Evolutionary conservation across 2,888 invertebrate genomes (phyloP).

Genomic region (Tipula lateralis): DNA sequence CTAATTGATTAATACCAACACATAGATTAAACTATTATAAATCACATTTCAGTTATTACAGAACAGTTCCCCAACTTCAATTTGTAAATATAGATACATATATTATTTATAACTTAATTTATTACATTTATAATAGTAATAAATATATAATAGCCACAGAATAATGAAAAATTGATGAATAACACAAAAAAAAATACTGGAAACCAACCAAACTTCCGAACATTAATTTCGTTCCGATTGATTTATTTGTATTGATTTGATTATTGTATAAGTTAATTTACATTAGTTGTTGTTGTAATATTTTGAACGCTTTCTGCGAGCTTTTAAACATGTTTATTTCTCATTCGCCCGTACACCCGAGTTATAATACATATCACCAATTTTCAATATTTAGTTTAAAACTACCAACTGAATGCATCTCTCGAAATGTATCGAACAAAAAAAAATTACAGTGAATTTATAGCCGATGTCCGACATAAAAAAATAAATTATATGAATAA

Average conservation of each 20-base stretch:
- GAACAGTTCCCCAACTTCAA: not conserved
- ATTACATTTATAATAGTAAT: not conserved
- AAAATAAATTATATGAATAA: not conserved
- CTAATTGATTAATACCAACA: too few species aligned
- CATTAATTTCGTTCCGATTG: not conserved
- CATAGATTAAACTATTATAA: not conserved
- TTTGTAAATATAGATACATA: not conserved
- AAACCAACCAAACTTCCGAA: not conserved
- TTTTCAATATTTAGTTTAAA: not conserved
- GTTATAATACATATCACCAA: not conserved
- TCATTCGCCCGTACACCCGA: not conserved
- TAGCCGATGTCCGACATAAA: not conserved
- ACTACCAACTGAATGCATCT: not conserved
- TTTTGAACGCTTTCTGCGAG: not conserved
- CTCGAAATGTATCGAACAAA: not conserved
- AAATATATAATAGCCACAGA: not conserved
- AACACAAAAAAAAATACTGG: not conserved
- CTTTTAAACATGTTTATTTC: not conserved
- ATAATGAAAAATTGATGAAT: constrained; percentile 19
- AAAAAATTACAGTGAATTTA: not conserved
- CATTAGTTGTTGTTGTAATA: not conserved
- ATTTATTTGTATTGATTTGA: constrained; percentile 24
- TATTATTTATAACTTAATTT: constrained; percentile 19
- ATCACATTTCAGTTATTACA: not conserved
- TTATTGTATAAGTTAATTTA: constrained; percentile 4